Conservation (phyloP, 2,888 invertebrate species). For the Steromphala cineraria region DNA sequence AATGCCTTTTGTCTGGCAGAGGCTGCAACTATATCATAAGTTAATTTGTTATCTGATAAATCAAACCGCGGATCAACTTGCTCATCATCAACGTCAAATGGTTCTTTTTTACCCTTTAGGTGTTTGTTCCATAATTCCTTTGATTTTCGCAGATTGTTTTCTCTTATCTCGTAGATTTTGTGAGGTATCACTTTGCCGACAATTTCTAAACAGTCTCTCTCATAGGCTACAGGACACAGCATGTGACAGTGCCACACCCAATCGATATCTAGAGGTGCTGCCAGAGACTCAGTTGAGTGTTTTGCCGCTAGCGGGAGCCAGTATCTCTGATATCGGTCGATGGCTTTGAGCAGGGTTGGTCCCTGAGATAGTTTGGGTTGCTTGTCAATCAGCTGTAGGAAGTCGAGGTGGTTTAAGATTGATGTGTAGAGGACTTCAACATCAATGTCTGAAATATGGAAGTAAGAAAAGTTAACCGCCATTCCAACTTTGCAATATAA, state of each 20-base stretch:
- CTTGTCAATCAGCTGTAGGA: slow-evolving; percentile 60
- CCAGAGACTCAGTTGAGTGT: slow-evolving; percentile 63
- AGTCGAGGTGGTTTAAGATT: slow-evolving; percentile 53
- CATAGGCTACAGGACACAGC: slow-evolving; percentile 71
- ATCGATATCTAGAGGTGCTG: slow-evolving; percentile 77
- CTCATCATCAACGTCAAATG: slow-evolving; percentile 42
- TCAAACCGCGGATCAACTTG: background rate
- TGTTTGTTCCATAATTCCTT: slow-evolving; percentile 55
- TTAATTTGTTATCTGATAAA: background rate
- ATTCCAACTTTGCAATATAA: no score
- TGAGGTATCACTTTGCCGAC: slow-evolving; percentile 74
- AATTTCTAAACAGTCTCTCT: slow-evolving; percentile 62
- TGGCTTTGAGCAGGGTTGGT: slow-evolving; percentile 73
- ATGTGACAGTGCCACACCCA: slow-evolving; percentile 77
- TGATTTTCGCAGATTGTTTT: slow-evolving; percentile 59
- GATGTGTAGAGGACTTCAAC: slow-evolving; percentile 4
- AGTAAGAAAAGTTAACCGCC: slow-evolving; percentile 30
- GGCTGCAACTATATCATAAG: slow-evolving; percentile 75
- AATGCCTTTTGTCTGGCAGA: slow-evolving; percentile 76
- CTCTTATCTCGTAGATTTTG: slow-evolving; percentile 68
- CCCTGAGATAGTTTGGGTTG: slow-evolving; percentile 61
- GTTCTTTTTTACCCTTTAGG: slow-evolving; percentile 45
- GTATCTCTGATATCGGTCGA: slow-evolving; percentile 75
- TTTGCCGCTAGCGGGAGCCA: slow-evolving; percentile 76
- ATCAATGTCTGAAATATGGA: slow-evolving; percentile 44